Conservation (phyloP, 1,140 invertebrate genomes). For the Diprion similis region DNA sequence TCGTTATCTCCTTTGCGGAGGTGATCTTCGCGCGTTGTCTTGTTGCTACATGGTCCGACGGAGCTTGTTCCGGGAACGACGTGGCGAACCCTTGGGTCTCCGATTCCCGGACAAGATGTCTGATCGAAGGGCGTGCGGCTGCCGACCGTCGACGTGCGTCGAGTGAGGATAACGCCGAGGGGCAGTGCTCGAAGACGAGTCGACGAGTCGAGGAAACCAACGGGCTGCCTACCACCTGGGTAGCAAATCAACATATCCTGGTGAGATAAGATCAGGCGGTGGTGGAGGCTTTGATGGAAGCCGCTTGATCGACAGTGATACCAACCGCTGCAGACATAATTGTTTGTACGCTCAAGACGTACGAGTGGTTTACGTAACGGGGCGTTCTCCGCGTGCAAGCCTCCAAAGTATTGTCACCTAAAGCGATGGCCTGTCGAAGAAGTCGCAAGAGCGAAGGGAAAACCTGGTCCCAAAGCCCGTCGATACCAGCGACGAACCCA, state of each 20-base stretch:
- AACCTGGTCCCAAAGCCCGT: no score
- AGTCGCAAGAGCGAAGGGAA: no score
- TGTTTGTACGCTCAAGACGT: background rate
- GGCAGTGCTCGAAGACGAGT: no score
- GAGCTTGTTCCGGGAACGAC: constrained; percentile 39
- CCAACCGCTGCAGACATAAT: constrained; percentile 4
- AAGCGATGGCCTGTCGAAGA: no score
- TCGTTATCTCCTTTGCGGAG: constrained; percentile 35
- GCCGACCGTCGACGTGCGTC: background rate
- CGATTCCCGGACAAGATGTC: background rate
- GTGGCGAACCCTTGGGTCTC: constrained; percentile 42
- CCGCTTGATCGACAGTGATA: constrained; percentile 7
- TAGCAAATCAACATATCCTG: constrained; percentile 3
- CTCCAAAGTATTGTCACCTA: background rate
- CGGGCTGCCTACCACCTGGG: background rate
- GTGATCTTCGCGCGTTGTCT: constrained; percentile 35
- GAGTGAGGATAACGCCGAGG: background rate
- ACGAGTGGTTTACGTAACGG: background rate
- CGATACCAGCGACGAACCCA: no score
- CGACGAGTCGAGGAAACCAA: background rate
- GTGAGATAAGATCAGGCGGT: constrained; percentile 5
- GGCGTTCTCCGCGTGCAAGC: background rate
- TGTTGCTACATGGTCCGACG: constrained; percentile 25
- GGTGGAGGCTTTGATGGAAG: background rate
- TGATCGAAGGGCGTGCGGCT: background rate